A percentile compares a stretch with the other conserved stretches of the same genome.
phyloP scores from a whole-genome alignment of 2,888 invertebrate genomes.

The Volucella inflata region DNA sequence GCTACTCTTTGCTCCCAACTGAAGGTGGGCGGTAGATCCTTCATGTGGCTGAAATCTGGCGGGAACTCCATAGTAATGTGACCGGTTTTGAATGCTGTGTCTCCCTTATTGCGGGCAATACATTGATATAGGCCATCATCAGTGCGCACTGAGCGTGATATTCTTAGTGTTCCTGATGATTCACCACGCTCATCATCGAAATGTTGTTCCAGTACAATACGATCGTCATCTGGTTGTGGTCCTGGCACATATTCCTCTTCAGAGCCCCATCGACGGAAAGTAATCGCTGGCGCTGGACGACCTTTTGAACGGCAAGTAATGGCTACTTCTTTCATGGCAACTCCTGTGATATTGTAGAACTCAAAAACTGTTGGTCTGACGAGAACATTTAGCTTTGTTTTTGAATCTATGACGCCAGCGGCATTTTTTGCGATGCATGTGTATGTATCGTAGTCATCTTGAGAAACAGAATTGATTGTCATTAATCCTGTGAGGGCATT shows the following conservation, averaged over 20 bases:
- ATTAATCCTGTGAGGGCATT: slow-evolving; percentile 89
- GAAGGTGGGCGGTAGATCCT: slow-evolving; percentile 90
- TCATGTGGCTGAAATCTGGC: slow-evolving; percentile 90
- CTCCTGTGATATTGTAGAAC: slow-evolving; percentile 88
- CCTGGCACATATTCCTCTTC: slow-evolving; percentile 87
- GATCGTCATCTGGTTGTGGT: slow-evolving; percentile 87
- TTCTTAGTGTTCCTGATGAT: slow-evolving; percentile 88
- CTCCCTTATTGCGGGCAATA: slow-evolving; percentile 91
- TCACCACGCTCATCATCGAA: slow-evolving; percentile 85
- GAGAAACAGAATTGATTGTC: slow-evolving; percentile 89
- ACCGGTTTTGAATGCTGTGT: slow-evolving; percentile 90
- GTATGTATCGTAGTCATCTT: slow-evolving; percentile 91
- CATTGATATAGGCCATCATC: slow-evolving; percentile 96
- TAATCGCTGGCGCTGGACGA: slow-evolving; percentile 90
- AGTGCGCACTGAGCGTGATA: slow-evolving; percentile 87
- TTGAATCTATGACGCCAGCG: slow-evolving; percentile 89
- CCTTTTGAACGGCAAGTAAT: slow-evolving; percentile 92
- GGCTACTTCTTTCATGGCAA: slow-evolving; percentile 86
- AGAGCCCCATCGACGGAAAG: slow-evolving; percentile 91
- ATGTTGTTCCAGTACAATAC: slow-evolving; percentile 87
- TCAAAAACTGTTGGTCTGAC: slow-evolving; percentile 93
- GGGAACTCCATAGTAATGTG: slow-evolving; percentile 93
- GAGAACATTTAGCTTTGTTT: slow-evolving; percentile 88
- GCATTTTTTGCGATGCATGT: slow-evolving; percentile 92
- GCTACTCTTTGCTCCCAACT: slow-evolving; percentile 92